A percentile compares a stretch with the other conserved stretches of the same genome.
Evolutionary conservation across 2,113 vertebrate genomes (phyloP).

Genomic region (Genyomyrus donnyi): DNA sequence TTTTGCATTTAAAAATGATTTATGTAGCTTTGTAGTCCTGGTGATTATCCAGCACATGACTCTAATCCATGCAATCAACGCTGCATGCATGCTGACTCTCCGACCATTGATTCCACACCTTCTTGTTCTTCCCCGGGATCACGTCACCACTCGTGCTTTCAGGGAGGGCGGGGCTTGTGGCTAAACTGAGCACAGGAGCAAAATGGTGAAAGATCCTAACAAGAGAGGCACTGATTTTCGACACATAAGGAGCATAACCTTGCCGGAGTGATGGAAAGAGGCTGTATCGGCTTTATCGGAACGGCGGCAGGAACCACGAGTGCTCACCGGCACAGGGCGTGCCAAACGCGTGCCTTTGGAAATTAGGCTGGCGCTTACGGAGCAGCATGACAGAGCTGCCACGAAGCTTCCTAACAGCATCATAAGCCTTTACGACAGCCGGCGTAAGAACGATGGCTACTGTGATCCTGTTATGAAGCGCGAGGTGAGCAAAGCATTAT

Average conservation of each 20-base stretch:
- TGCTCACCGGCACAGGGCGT: not conserved
- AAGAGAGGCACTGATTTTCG: not conserved
- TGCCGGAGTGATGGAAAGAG: not conserved
- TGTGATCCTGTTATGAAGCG: not conserved
- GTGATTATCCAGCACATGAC: not conserved
- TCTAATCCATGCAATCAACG: not conserved
- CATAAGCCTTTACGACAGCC: not conserved
- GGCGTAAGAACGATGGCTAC: not conserved
- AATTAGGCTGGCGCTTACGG: not conserved
- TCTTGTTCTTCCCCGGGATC: not conserved
- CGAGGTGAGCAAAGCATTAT: not conserved
- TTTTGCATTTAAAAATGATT: not conserved
- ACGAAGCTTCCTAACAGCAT: not conserved
- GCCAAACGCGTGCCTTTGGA: not conserved
- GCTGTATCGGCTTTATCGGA: not conserved
- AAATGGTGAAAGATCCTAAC: not conserved
- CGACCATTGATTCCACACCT: not conserved
- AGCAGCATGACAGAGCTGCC: not conserved
- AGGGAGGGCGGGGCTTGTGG: not conserved
- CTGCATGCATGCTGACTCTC: not conserved
- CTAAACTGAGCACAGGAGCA: not conserved
- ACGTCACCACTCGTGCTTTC: not conserved
- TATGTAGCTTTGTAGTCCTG: not conserved
- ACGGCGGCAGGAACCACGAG: not conserved
- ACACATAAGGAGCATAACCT: not conserved